Conservation (phyloP, 2,113 vertebrate species). For the Rhinoderma darwinii region DNA sequence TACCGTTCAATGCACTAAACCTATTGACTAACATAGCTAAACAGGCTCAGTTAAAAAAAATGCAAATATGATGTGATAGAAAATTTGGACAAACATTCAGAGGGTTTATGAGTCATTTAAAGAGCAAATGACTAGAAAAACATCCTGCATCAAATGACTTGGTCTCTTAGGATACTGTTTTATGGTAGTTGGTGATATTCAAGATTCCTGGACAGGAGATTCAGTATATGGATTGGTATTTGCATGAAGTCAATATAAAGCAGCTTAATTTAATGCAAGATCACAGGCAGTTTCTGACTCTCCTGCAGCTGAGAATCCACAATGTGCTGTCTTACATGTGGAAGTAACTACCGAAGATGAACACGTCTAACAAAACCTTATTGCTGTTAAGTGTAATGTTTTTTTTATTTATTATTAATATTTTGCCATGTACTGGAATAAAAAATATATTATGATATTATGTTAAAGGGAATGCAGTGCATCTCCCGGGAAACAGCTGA, state of each 20-base stretch:
- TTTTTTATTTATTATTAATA: too few species aligned
- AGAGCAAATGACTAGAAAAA: not conserved
- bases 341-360: not conserved
- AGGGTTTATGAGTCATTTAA: too few species aligned
- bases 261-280: constrained; percentile 19
- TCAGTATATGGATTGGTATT: constrained; percentile 24
- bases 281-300: not conserved
- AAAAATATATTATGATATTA: too few species aligned
- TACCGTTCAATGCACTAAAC: too few species aligned
- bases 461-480: too few species aligned
- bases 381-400: not conserved
- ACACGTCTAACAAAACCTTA: not conserved
- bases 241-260: constrained; percentile 38
- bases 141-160: not conserved
- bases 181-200: not conserved
- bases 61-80: too few species aligned
- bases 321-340: not conserved
- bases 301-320: constrained; percentile 2
- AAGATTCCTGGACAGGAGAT: constrained; percentile 8
- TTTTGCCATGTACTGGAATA: too few species aligned
- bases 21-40: too few species aligned
- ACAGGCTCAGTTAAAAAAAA: too few species aligned
- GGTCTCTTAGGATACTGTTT: not conserved
- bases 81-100: too few species aligned
- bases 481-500: too few species aligned